Conservation (phyloP, 2,888 invertebrate genomes). For the Phaonia tiefii region DNA sequence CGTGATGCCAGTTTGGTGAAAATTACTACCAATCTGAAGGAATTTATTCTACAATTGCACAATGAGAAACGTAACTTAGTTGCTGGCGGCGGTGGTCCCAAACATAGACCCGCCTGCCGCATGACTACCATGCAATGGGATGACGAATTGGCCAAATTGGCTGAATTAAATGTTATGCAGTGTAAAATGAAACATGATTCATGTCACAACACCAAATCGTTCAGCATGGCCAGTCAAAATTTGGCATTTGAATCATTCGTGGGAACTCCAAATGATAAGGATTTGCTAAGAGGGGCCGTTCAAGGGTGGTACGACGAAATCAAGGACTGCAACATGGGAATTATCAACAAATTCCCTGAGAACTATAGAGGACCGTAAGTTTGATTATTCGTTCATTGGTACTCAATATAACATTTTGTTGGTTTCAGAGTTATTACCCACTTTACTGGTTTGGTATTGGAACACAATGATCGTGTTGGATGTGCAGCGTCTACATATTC, state of each 20-base stretch:
- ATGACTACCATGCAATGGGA: constrained; percentile 76
- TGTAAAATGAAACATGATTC: constrained; percentile 73
- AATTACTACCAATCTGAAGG: neutral
- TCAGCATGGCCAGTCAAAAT: constrained; percentile 74
- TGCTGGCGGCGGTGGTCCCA: constrained; percentile 65
- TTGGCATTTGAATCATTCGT: constrained; percentile 67
- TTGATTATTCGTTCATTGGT: neutral
- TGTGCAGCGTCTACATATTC: constrained; percentile 66
- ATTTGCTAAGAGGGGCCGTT: constrained; percentile 60
- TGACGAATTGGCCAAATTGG: constrained; percentile 73
- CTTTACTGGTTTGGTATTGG: constrained; percentile 72
- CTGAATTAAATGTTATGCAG: constrained; percentile 72
- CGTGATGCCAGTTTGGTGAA: constrained; percentile 9
- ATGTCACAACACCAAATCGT: constrained; percentile 73
- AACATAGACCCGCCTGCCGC: constrained; percentile 69
- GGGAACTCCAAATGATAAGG: constrained; percentile 28
- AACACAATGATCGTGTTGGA: constrained; percentile 72
- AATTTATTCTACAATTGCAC: constrained; percentile 14
- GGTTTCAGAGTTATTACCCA: constrained; percentile 69
- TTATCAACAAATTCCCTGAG: constrained; percentile 66
- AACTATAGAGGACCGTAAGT: constrained; percentile 57
- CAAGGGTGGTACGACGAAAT: constrained; percentile 74
- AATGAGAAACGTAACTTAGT: constrained; percentile 55
- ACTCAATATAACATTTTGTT: neutral
- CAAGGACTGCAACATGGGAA: constrained; percentile 16